Evolutionary conservation across 2,888 invertebrate species (phyloP), one percentile per base, ranked within the genome.

Genomic region (Petrolisthes cinctipes): DNA sequence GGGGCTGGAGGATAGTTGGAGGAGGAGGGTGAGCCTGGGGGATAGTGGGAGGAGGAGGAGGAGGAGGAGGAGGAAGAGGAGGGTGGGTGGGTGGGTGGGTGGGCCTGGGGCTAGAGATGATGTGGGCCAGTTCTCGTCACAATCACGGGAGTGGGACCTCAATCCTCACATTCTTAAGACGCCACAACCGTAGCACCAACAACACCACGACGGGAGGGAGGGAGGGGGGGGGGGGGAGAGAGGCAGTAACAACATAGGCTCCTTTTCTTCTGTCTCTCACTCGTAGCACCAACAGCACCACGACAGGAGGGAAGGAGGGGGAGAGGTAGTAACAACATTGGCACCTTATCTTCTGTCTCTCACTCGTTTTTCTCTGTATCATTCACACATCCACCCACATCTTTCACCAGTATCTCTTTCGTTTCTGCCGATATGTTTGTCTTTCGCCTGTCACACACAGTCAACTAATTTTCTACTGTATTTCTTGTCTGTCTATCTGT

Each of bases 91-190:
- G 71, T 37, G 71, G 71, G 71, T n/a, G 20, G 20, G 71, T 2
- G 71, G 17, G 1, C 61, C 9, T 14, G 61, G 61, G 61, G 17
- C 9, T 9, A 11, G 20, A n/a, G 17, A 71, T 71, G 71, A 71
- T 71, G 71, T 14, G 71, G 71, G 71, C 20, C 71, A 71, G 20
- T 71, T 71, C 71, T 20, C 14, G 71, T 71, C 71, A 71, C 71
- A 71, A 71, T 71, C 71, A 71, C 71, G 71, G n/a, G 71, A 71
- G 71, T n/a, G 71, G 20, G 71, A 71, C 71, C 4, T 71, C 71
- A 71, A 71, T 71, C 71, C n/a, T 37, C 17, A 6, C 71, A 11
- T n/a, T n/a, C 71, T 71, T 71, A 2, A 14, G 71, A 71, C 71
- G 71, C n/a, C n/a, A n/a, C 71, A 20, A 71, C 71, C 71, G 71